Base-by-base conservation (phyloP, 2,797 vertebrate genomes). In the Urosaurus nigricauda region DNA sequence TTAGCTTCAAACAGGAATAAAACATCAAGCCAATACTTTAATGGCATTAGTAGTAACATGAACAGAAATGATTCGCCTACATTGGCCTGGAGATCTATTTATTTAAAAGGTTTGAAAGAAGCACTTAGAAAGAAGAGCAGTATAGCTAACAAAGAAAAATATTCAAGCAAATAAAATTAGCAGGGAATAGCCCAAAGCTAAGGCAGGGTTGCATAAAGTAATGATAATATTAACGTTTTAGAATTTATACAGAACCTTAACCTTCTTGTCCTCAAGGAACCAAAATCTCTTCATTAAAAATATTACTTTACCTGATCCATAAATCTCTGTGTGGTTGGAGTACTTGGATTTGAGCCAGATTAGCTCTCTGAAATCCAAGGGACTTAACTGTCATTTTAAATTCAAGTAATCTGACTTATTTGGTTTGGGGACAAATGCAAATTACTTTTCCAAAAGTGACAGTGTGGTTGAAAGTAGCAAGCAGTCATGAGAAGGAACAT, bases 1-100 rank as follows among this genome's bases (percentile, higher is more conserved):
- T 87, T 93, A 87, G 5, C 68, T 90, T 89, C 53, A 85, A 92
- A 89, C 16, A 29, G 78, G 87, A 94, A 83, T 84, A 68, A 32
- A 73, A 43, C 86, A 93, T 95, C 53, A 89, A 88, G 85, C 83
- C 92, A 29, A 77, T 90, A 91, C 89, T 88, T 87, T 88, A 92
- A 93, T 88, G 92, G 60, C 71, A n/a, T 91, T 89, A 90, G 88
- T 91, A 92, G 81, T 86, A 91, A 89, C 35, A 85, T 24, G 40
- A 89, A 47, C 29, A 91, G 40, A 75, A 90, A 84, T 58, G 68
- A 90, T 94, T 93, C 93, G 37, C 86, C 79, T 93, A 90, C 83
- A 83, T 89, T 0, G 13, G 87, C 58, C 85, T 40, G 82, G 65
- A 91, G 35, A 58, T 91, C 80, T 86, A 85, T 91, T 95, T 93